A percentile compares a stretch with the other conserved stretches of the same genome.
These are phyloP conservation scores for Enteromius fasciolatus DNA, from an alignment of 2,797 vertebrate genomes.

Conservation along the genomic window DNA sequence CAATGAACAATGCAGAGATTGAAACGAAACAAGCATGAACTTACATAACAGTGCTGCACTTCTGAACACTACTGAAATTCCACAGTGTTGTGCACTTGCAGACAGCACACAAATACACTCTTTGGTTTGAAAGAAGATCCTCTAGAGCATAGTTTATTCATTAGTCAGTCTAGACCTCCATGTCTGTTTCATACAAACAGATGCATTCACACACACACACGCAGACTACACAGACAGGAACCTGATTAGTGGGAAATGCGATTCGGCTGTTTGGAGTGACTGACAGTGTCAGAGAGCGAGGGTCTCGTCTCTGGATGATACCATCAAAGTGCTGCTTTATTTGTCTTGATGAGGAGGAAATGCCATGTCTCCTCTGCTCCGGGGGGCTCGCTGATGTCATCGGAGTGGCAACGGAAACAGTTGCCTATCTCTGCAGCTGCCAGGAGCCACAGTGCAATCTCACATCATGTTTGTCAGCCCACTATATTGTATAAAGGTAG, in stretches of 20 bases:
- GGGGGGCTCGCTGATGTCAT: conserved; percentile 73
- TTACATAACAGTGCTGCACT: background rate
- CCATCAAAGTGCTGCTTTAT: conserved; percentile 78
- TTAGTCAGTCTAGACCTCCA: conserved; percentile 43
- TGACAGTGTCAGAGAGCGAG: conserved; percentile 67
- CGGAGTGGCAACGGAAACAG: conserved; percentile 70
- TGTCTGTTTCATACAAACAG: conserved; percentile 23
- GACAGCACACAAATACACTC: background rate
- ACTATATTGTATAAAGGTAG: background rate
- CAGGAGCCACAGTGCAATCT: conserved; percentile 51
- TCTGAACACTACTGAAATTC: conserved; percentile 2
- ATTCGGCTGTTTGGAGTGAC: conserved; percentile 68
- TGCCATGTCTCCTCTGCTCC: conserved; percentile 58
- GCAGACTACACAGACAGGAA: conserved; percentile 67
- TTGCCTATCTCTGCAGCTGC: conserved; percentile 64
- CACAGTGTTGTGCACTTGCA: background rate
- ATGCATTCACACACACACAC: conserved; percentile 42
- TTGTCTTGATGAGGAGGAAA: conserved; percentile 76
- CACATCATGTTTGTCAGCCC: conserved; percentile 59
- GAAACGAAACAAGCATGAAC: background rate
- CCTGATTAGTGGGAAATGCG: conserved; percentile 76
- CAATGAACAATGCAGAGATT: conserved; percentile 11
- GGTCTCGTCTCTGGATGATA: conserved; percentile 69
- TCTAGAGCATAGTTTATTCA: conserved; percentile 40
- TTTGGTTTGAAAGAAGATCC: conserved; percentile 28